Conservation (phyloP, 2,888 invertebrate genomes). For the Fragum fragum region DNA sequence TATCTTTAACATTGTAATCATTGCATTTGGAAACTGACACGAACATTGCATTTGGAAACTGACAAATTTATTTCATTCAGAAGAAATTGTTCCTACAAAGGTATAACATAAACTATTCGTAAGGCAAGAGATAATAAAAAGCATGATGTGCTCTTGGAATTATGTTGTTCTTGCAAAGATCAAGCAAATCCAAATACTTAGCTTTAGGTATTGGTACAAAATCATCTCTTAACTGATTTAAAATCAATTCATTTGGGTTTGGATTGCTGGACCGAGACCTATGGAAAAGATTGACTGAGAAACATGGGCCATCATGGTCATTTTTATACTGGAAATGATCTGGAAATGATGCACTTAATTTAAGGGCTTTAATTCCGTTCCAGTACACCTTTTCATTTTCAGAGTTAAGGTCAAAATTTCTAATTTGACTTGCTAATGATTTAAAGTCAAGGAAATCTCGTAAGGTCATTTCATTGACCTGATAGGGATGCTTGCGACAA, state of each 20-base stretch:
- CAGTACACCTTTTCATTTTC: constrained; percentile 37
- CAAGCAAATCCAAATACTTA: constrained; percentile 32
- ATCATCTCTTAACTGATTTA: neutral
- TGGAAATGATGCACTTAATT: constrained; percentile 2
- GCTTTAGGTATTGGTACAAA: constrained; percentile 8
- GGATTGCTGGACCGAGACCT: neutral
- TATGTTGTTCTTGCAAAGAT: constrained; percentile 30
- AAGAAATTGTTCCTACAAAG: too few species aligned
- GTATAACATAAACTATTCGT: too few species aligned
- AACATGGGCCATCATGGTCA: constrained; percentile 31
- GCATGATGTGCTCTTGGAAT: constrained; percentile 47
- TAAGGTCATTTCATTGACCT: neutral
- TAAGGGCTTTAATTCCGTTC: constrained; percentile 28
- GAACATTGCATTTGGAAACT: too few species aligned
- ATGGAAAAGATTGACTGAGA: too few species aligned
- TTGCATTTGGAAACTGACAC: too few species aligned
- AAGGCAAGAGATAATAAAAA: constrained; percentile 37
- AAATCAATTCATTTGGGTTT: neutral
- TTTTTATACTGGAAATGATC: constrained; percentile 35
- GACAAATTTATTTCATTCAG: too few species aligned
- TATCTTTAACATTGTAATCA: too few species aligned
- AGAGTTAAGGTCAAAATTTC: constrained; percentile 30
- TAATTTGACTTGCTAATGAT: neutral
- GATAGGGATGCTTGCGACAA: constrained; percentile 17
- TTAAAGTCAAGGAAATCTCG: constrained; percentile 24